These are phyloP conservation scores for Semibalanus balanoides DNA, from an alignment of 1,140 invertebrate species.

Conservation along the genomic window DNA sequence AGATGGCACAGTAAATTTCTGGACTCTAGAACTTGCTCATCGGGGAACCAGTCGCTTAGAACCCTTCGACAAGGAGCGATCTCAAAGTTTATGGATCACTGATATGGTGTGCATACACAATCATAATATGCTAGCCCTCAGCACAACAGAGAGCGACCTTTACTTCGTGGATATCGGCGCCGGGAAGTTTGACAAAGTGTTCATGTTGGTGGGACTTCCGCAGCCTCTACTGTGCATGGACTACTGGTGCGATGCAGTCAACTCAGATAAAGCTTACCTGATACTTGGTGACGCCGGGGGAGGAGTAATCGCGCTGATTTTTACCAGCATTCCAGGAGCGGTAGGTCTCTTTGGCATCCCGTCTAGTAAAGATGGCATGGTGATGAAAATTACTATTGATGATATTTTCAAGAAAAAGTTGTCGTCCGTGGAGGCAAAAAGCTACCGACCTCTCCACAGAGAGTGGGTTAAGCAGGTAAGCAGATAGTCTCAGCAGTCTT, in stretches of 20 bases:
- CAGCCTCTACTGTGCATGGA: not conserved
- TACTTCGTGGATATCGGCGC: not conserved
- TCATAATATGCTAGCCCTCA: not conserved
- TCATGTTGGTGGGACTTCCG: not conserved
- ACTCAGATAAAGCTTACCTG: not conserved
- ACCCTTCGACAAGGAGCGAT: not conserved
- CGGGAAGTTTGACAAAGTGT: not conserved
- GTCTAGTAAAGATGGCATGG: not conserved
- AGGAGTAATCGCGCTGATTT: not conserved
- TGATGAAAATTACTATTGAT: not conserved
- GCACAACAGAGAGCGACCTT: not conserved
- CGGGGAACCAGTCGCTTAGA: not conserved
- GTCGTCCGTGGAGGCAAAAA: not conserved
- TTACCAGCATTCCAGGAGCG: not conserved
- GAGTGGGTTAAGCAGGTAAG: constrained; percentile 1
- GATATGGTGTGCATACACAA: not conserved
- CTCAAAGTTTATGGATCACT: not conserved
- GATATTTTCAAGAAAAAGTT: not conserved
- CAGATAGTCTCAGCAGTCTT: no score
- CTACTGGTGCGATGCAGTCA: not conserved
- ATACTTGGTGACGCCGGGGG: not conserved
- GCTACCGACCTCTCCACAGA: not conserved
- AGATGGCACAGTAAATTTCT: not conserved
- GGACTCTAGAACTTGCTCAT: not conserved
- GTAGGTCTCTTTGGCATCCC: not conserved